Percentiles rank a stretch among this genome's conserved stretches.
phyloP scores from a whole-genome alignment of 2,113 vertebrate species.

The Poeciliopsis prolifica region DNA sequence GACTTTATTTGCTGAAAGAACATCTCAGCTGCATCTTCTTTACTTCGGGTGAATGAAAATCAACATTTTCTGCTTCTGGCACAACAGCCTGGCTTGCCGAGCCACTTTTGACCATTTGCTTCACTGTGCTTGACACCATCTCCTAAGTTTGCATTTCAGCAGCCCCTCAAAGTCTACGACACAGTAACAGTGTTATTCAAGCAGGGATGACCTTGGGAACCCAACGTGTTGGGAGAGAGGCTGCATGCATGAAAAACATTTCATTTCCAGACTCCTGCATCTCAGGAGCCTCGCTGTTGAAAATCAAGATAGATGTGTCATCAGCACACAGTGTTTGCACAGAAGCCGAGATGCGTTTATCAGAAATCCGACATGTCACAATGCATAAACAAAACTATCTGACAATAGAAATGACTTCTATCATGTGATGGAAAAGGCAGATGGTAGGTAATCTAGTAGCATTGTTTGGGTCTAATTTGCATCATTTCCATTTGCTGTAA shows the following conservation, averaged over 20 bases:
- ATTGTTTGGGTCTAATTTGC: constrained; percentile 31
- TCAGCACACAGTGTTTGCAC: not conserved
- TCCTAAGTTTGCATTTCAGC: constrained; percentile 26
- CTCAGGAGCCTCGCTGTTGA: not conserved
- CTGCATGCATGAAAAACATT: constrained; percentile 4
- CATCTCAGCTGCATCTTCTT: constrained; percentile 31
- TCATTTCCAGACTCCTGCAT: constrained; percentile 9
- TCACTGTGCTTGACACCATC: constrained; percentile 1
- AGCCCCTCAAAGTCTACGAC: constrained; percentile 20
- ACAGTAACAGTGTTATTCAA: constrained; percentile 11
- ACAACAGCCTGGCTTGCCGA: constrained; percentile 30
- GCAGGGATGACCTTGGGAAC: constrained; percentile 24
- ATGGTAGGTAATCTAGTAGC: constrained; percentile 3
- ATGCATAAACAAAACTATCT: not conserved
- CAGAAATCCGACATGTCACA: not conserved
- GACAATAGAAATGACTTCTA: not conserved
- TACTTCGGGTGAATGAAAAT: constrained; percentile 48
- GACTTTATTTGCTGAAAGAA: constrained; percentile 34
- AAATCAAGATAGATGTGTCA: constrained; percentile 1
- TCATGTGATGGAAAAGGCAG: not conserved
- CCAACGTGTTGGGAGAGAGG: not conserved
- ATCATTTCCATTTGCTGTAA: constrained; percentile 4
- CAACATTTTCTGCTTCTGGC: constrained; percentile 43
- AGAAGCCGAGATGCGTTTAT: not conserved
- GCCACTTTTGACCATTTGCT: constrained; percentile 28